These are phyloP conservation scores for Actinopyga echinites DNA, from an alignment of 53 echinoderm and acorn worm species.

Conservation along the genomic window DNA sequence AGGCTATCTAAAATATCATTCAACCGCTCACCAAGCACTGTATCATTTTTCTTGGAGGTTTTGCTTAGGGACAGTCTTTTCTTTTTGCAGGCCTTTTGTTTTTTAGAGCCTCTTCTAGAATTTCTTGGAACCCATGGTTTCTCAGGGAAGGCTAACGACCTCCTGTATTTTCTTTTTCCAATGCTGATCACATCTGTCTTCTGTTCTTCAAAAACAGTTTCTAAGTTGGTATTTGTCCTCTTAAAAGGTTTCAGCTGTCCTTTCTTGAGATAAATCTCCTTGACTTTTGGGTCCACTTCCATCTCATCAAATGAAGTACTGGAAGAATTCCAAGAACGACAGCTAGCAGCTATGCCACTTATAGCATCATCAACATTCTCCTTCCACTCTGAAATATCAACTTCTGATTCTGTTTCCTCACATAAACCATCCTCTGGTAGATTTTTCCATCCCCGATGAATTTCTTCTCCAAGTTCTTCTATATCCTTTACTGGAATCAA, in stretches of 20 bases:
- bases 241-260: neutral
- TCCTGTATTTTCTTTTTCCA: neutral
- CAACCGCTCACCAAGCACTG: neutral
- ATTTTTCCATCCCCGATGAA: too few relatives aligned
- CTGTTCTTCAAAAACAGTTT: slow-evolving; percentile 22
- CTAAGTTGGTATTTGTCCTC: slow-evolving; percentile 18
- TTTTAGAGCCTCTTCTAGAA: neutral
- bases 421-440: too few relatives aligned
- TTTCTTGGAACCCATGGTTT: slow-evolving; percentile 19
- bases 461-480: too few relatives aligned
- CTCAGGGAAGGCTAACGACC: slow-evolving; percentile 21
- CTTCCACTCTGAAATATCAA: too few relatives aligned
- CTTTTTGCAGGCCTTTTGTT: neutral
- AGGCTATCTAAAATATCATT: neutral
- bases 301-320: too few relatives aligned
- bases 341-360: too few relatives aligned
- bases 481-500: too few relatives aligned
- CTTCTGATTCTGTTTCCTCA: too few relatives aligned
- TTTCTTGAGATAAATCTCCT: slow-evolving; percentile 23
- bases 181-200: neutral
- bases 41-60: slow-evolving; percentile 9
- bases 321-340: too few relatives aligned
- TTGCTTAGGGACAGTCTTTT: slow-evolving; percentile 12
- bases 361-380: too few relatives aligned
- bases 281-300: neutral